Conservation (phyloP, 2,797 vertebrate species). For the Diglossa cyanea region DNA sequence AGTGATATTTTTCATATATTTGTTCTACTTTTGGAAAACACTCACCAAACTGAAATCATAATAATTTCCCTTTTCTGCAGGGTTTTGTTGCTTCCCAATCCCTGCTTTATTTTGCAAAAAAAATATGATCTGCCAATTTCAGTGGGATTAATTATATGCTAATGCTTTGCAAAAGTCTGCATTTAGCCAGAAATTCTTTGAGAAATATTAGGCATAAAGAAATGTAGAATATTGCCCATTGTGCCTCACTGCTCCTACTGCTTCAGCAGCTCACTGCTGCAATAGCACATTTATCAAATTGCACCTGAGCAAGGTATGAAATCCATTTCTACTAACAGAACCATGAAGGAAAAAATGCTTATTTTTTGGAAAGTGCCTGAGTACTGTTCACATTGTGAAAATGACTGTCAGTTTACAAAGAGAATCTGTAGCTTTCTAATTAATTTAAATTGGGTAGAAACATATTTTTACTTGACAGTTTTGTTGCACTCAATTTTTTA, state of each 20-base stretch:
- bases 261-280: background rate
- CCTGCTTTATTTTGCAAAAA: background rate
- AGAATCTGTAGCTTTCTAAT: background rate
- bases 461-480: constrained; percentile 26
- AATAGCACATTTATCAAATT: background rate
- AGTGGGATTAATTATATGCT: background rate
- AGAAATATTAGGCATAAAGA: background rate
- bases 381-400: background rate
- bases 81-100: background rate
- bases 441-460: constrained; percentile 22
- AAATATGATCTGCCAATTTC: background rate
- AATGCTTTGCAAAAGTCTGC: background rate
- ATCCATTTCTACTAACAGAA: background rate
- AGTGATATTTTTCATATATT: background rate
- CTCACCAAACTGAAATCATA: background rate
- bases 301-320: background rate
- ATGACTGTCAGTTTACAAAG: background rate
- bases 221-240: background rate
- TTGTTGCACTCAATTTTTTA: constrained; percentile 6
- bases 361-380: background rate
- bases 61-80: background rate
- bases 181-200: background rate
- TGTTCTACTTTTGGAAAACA: background rate
- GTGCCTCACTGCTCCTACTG: background rate
- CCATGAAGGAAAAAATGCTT: background rate